Evolutionary conservation across 2,113 vertebrate genomes (phyloP).

Genomic region (Petroica traversi): DNA sequence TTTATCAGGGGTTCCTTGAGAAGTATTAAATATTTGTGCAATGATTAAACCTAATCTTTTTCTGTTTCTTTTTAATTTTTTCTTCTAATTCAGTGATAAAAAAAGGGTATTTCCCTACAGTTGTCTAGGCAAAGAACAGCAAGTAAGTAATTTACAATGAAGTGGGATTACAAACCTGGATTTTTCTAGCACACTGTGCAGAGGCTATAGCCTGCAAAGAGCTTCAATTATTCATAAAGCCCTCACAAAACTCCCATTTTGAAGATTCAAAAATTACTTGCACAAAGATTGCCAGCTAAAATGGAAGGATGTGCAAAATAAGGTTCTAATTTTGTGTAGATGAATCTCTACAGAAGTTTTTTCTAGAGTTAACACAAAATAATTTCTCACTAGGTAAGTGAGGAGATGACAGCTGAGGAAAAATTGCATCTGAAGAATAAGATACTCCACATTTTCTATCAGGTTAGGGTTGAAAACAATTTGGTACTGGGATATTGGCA

Average conservation of each 20-base stretch:
- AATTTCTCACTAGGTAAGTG: not conserved
- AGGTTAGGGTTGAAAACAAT: not conserved
- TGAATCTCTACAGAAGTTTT: not conserved
- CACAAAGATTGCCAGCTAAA: not conserved
- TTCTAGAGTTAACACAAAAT: not conserved
- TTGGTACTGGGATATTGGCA: not conserved
- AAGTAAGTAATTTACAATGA: not conserved
- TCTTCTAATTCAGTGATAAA: not conserved
- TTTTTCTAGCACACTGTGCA: not conserved
- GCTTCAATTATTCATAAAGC: not conserved
- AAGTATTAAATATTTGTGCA: not conserved
- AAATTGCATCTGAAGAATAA: not conserved
- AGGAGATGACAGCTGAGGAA: not conserved
- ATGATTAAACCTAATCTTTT: not conserved
- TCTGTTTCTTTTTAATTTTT: not conserved
- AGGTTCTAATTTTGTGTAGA: not conserved
- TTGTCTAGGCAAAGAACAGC: not conserved
- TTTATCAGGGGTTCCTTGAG: not conserved
- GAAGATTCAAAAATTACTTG: not conserved
- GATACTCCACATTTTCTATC: not conserved
- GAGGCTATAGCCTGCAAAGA: not conserved
- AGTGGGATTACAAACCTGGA: not conserved
- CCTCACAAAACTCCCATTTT: not conserved
- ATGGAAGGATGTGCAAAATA: not conserved
- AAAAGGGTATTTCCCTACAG: not conserved